A percentile compares a stretch with the other conserved stretches of the same genome.
These are phyloP conservation scores for Tadarida brasiliensis DNA, from an alignment of 2,797 vertebrate genomes.

Conservation along the genomic window DNA sequence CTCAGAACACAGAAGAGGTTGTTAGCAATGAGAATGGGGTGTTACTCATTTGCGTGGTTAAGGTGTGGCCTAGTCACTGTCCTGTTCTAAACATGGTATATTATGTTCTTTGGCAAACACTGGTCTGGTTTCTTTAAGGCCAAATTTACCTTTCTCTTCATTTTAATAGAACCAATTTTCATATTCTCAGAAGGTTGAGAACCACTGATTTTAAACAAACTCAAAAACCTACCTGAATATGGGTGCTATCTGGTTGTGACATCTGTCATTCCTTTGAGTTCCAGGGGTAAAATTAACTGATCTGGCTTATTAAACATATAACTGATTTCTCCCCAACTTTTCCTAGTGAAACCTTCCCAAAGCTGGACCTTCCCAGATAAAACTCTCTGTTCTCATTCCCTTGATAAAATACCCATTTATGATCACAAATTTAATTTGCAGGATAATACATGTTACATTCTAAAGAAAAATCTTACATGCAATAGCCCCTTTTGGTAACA, in stretches of 20 bases:
- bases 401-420: constrained; percentile 1
- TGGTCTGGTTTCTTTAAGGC: background rate
- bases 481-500: background rate
- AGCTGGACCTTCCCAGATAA: background rate
- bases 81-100: background rate
- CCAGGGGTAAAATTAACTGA: background rate
- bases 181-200: background rate
- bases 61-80: background rate
- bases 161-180: background rate
- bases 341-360: constrained; percentile 7
- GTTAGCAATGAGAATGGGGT: background rate
- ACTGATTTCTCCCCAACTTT: constrained; percentile 6
- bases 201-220: constrained; percentile 9
- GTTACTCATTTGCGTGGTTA: background rate
- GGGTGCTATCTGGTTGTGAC: background rate
- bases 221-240: background rate
- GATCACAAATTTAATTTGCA: background rate
- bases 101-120: background rate
- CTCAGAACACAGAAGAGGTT: background rate
- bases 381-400: background rate
- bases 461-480: constrained; percentile 24
- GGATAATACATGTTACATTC: background rate
- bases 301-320: background rate
- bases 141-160: constrained; percentile 6
- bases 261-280: constrained; percentile 22